Evolutionary conservation across 2,797 vertebrate species (phyloP).

Genomic region (Balearica regulorum): DNA sequence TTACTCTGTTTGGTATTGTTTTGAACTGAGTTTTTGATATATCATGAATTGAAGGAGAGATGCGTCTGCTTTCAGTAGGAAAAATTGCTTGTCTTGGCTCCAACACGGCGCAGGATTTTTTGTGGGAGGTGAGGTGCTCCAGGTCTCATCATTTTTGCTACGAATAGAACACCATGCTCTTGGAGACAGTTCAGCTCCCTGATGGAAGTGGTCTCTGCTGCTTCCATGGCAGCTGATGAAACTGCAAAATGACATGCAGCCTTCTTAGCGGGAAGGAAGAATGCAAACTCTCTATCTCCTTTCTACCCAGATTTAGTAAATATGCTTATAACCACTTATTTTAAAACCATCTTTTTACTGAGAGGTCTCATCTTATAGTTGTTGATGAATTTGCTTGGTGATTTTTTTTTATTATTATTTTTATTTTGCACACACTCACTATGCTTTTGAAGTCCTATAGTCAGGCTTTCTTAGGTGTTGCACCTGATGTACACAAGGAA

Average conservation of each 20-base stretch:
- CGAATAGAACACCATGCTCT: not conserved
- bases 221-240: not conserved
- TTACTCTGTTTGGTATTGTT: not conserved
- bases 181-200: not conserved
- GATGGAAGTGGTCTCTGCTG: not conserved
- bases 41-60: not conserved
- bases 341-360: not conserved
- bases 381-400: not conserved
- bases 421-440: not conserved
- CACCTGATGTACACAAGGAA: not conserved
- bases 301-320: not conserved
- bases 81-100: not conserved
- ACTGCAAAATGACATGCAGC: not conserved
- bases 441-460: not conserved
- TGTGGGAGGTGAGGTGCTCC: not conserved
- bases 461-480: not conserved
- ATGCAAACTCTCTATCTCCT: not conserved
- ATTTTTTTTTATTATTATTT: not conserved
- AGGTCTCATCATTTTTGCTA: not conserved
- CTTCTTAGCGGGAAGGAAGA: not conserved
- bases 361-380: not conserved
- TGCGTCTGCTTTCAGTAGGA: not conserved
- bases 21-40: not conserved
- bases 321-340: not conserved
- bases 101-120: accelerated